Evolutionary conservation across 2,888 invertebrate species (phyloP), one percentile per base, ranked within the genome.

Genomic region (Gerris lacustris): DNA sequence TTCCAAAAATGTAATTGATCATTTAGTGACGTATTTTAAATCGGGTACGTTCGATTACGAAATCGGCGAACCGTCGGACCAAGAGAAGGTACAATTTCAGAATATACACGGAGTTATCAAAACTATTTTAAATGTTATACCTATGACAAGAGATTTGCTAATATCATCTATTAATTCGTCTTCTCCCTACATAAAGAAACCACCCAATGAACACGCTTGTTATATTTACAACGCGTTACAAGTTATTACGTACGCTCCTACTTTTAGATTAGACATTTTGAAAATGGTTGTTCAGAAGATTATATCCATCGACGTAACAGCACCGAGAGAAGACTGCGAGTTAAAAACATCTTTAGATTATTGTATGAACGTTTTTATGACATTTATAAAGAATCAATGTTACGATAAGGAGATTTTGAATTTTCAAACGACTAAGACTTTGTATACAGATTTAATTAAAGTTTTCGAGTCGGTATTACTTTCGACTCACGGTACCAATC

Each of bases 401-500:
- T 84, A 86, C 70, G 78, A 81, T 68, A 78, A 78, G 67, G 81
- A 82, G 45, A 79, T 82, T 72, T 77, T 86, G 67, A 80, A 85
- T 73, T 84, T 83, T 79, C 84, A 85, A 0, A 83, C 83, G 66
- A 82, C 88, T 9, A 86, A 87, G 78, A 81, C 83, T 11, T 77
- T 88, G 43, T 88, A 87, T 77, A 79, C 83, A 55, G 86, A 87
- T 73, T 75, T 88, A 67, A 77, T 92, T 73, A 82, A 71, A 31
- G 70, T 74, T 15, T 96, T 96, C 80, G 92, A 95, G 76, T 86
- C 86, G 77, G 83, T 91, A 62, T 86, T 96, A 74, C 80, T 96
- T 72, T 90, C 91, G 0, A 94, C 94, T 0, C 88, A 93, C 80
- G 91, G 89, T 45, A 90, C 89, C 55, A 86, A 87, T 78, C 91